Percentiles rank a stretch among this genome's conserved stretches.
These are phyloP conservation scores for Pyrrhura leucotis DNA, from an alignment of 2,797 vertebrate species.

Conservation along the genomic window DNA sequence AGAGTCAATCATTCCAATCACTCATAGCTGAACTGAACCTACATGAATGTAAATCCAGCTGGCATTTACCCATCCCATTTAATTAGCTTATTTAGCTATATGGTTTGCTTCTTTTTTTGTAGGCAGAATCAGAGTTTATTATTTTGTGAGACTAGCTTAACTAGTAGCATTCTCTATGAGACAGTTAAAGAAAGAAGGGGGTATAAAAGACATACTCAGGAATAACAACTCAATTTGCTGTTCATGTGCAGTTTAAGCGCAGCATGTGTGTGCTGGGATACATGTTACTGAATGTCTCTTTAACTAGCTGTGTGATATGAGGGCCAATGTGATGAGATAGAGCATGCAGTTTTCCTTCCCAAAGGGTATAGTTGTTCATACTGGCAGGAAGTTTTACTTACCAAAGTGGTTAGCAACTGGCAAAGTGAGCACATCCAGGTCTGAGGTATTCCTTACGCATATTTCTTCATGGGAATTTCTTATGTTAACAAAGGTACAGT, in stretches of 20 bases:
- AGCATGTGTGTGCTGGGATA: not conserved
- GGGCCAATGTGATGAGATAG: not conserved
- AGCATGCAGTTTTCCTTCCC: conserved; percentile 18
- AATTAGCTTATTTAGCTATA: conserved; percentile 19
- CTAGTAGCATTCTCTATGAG: not conserved
- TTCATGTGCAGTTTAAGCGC: not conserved
- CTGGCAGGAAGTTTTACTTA: conserved; percentile 72
- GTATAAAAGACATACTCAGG: not conserved
- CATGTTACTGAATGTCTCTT: not conserved
- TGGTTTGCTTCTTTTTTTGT: not conserved
- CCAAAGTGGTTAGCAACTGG: conserved; percentile 56
- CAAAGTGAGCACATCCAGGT: conserved; percentile 37
- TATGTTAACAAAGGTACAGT: not conserved
- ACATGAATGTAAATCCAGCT: conserved; percentile 41
- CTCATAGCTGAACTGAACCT: conserved; percentile 8
- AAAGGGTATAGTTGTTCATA: conserved; percentile 1
- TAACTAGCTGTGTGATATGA: conserved; percentile 1
- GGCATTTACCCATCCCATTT: not conserved
- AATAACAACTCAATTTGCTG: not conserved
- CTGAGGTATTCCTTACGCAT: conserved; percentile 21
- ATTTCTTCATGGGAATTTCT: conserved; percentile 51
- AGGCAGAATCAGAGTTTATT: not conserved
- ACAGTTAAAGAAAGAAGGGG: not conserved
- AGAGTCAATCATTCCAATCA: conserved; percentile 22
- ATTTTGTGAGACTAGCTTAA: not conserved